Conservation (phyloP, 2,888 invertebrate genomes). For the Chrysolina americana region DNA sequence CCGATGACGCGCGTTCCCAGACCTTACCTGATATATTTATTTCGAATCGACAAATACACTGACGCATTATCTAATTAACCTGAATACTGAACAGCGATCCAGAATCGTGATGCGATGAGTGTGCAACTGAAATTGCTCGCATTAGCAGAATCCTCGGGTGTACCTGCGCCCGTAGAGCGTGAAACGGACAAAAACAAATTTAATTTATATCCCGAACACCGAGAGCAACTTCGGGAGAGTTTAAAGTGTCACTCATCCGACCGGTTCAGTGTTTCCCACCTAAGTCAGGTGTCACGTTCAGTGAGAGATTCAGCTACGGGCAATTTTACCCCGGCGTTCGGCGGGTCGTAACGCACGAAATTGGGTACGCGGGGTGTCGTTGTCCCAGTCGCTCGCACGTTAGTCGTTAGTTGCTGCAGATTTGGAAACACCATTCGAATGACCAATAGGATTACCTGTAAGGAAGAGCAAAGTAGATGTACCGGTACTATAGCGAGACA, state of each 20-base stretch:
- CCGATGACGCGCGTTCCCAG: too few relatives aligned
- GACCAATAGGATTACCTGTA: too few relatives aligned
- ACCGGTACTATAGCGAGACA: too few relatives aligned
- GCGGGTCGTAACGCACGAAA: too few relatives aligned
- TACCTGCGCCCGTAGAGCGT: not conserved
- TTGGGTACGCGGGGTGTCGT: too few relatives aligned
- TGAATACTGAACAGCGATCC: not conserved
- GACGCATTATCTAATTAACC: not conserved
- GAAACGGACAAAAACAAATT: constrained; percentile 13
- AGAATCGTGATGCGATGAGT: not conserved
- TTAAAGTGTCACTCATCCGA: constrained; percentile 10
- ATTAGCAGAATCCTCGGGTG: not conserved
- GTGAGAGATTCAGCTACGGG: too few relatives aligned
- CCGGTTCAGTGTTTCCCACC: not conserved
- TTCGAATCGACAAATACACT: not conserved
- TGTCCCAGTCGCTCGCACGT: too few relatives aligned
- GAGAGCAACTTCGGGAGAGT: not conserved
- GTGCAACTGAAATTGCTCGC: constrained; percentile 5
- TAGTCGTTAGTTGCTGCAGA: too few relatives aligned
- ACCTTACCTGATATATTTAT: not conserved
- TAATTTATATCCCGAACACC: not conserved
- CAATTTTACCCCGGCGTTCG: too few relatives aligned
- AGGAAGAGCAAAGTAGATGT: too few relatives aligned
- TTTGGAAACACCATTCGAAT: too few relatives aligned
- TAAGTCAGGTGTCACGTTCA: not conserved